phyloP scores from a whole-genome alignment of 2,113 vertebrate genomes.

The Cyanoramphus novaezelandiae region DNA sequence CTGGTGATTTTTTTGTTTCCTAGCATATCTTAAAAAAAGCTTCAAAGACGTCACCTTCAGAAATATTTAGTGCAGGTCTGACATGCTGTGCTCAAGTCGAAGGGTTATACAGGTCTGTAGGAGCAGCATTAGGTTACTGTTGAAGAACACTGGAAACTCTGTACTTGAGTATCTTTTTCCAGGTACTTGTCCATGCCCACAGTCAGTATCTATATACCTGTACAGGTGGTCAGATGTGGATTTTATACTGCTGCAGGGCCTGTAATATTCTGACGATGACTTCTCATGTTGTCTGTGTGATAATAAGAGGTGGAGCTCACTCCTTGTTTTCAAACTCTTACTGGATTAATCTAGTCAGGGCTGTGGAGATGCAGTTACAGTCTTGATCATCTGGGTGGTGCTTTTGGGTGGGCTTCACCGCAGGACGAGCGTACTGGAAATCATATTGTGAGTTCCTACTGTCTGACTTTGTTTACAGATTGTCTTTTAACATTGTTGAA shows the following conservation, averaged over 20 bases:
- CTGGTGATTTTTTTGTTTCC: neutral
- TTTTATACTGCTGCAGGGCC: neutral
- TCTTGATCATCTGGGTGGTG: neutral
- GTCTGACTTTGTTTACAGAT: neutral
- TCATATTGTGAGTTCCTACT: neutral
- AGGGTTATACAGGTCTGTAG: neutral
- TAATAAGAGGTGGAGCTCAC: neutral
- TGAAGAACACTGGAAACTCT: neutral
- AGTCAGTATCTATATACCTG: neutral
- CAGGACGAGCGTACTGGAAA: neutral
- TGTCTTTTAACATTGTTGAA: neutral
- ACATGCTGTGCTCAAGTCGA: neutral
- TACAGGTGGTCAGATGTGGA: neutral
- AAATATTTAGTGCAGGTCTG: neutral
- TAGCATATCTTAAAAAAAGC: neutral
- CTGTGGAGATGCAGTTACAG: neutral
- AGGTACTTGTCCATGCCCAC: neutral
- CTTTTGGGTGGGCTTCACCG: conserved; percentile 4
- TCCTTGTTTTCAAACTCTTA: neutral
- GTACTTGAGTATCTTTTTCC: neutral
- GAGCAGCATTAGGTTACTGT: neutral
- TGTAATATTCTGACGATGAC: neutral
- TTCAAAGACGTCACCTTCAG: neutral
- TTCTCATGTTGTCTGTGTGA: neutral
- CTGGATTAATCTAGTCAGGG: neutral